Base-by-base conservation (phyloP, 2,888 invertebrate species). In the Balanococcus diminutus region DNA sequence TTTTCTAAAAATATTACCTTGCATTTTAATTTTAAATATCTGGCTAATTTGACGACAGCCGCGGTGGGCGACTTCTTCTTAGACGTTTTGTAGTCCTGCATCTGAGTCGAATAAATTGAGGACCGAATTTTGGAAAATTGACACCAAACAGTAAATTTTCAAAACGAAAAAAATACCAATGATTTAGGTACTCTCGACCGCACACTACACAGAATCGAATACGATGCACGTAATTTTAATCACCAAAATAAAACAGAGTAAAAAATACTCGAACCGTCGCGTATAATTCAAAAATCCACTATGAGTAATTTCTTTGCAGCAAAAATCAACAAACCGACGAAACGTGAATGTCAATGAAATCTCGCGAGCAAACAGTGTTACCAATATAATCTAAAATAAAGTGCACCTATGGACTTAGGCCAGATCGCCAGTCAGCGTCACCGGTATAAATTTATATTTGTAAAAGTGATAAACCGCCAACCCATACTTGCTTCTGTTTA, bases 11-110 rank as follows among this genome's bases (percentile, higher is more conserved):
- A 67, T 28, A 31, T 88, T 90, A 91, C 91, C 91, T 91, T 91
- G 36, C 90, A 90, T 88, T 88, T 90, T 88, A 90, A 90, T 87
- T 90, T 91, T 87, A 91, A 89, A 88, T 90, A 91, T 87, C 90
- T 90, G 32, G 90, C 89, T 88, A 91, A 89, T 88, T 89, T 90
- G 87, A 89, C 87, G 87, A 91, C 89, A 56, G 90, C 89, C 86
- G 2, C 82, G 16, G 86, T 82, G 14, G 90, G 89, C 36, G 90
- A 88, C 89, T 90, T 91, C 82, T 90, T 87, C 86, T 90, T 91
- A 85, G 91, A 90, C 91, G 91, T 90, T 87, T 88, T 89, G 32
- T 75, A 28, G 28, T 85, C 85, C 42, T 85, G 85, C 72, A 85
- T 75, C 39, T 31, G 14, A n/a, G n/a, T n/a, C 4, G 72, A 85